These are phyloP conservation scores for Microcaecilia unicolor DNA, from an alignment of 2,797 vertebrate species.

Conservation along the genomic window DNA sequence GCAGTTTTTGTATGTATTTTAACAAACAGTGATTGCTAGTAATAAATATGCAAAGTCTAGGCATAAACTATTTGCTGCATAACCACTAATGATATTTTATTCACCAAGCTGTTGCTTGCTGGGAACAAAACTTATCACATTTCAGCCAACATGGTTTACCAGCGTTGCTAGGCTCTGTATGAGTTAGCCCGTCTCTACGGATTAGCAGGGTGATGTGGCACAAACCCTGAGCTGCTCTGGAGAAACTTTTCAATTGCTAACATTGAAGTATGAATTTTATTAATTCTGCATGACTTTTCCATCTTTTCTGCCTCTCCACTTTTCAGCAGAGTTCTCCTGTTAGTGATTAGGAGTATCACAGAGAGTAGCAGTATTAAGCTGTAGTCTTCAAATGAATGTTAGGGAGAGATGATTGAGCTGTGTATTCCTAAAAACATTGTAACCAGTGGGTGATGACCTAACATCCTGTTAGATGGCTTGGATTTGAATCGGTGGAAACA, in stretches of 20 bases:
- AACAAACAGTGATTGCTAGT: too few relatives aligned
- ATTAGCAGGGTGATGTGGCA: neutral
- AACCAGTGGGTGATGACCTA: conserved; percentile 29
- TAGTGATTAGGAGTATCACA: conserved; percentile 36
- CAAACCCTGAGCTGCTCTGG: conserved; percentile 1
- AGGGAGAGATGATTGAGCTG: conserved; percentile 40
- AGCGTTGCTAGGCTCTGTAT: neutral
- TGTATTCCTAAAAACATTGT: conserved; percentile 28
- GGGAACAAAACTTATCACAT: conserved; percentile 16
- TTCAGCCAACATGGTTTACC: conserved; percentile 9
- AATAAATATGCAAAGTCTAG: too few relatives aligned
- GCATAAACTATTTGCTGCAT: too few relatives aligned
- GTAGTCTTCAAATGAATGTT: conserved; percentile 33
- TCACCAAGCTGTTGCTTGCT: conserved; percentile 7
- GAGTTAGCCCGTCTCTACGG: neutral
- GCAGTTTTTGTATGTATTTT: too few relatives aligned
- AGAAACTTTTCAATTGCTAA: too few relatives aligned
- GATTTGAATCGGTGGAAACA: conserved; percentile 21
- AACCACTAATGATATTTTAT: conserved; percentile 19
- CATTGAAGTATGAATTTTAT: conserved; percentile 22
- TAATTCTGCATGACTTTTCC: conserved; percentile 25
- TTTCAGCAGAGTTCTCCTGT: conserved; percentile 9
- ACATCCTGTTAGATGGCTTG: conserved; percentile 15
- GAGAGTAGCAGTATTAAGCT: conserved; percentile 42
- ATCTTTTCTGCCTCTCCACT: neutral